Percentiles rank a stretch among this genome's conserved stretches.
Evolutionary conservation across 2,888 invertebrate genomes (phyloP).

Genomic region (Slavum lentiscoides): DNA sequence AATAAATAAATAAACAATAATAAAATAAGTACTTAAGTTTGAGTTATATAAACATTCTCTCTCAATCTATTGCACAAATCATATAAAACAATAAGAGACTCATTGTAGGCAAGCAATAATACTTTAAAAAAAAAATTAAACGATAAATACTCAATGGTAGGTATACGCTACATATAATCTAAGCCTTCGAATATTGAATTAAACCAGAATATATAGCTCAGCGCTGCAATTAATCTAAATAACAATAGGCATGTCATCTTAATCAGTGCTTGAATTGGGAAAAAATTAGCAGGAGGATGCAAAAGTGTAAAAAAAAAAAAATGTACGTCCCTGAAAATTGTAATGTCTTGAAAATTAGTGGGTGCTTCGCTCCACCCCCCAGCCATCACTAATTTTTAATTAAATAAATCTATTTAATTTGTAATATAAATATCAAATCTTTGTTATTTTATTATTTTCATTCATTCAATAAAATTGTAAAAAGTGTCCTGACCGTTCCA

Average conservation of each 20-base stretch:
- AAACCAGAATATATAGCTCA: not conserved
- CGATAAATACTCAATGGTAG: slow-evolving; percentile 46
- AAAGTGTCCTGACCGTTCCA: too few species aligned
- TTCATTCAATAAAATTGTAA: too few species aligned
- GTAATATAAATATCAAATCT: too few species aligned
- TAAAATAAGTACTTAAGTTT: slow-evolving; percentile 3
- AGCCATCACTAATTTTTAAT: too few species aligned
- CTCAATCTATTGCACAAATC: slow-evolving; percentile 12
- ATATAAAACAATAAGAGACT: slow-evolving; percentile 38
- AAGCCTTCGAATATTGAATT: slow-evolving; percentile 12
- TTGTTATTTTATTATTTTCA: too few species aligned
- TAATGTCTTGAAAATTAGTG: too few species aligned
- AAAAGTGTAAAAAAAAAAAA: too few species aligned
- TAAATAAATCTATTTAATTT: too few species aligned
- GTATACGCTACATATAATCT: slow-evolving; percentile 8
- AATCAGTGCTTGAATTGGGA: too few species aligned
- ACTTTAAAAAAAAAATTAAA: slow-evolving; percentile 29
- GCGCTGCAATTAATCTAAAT: not conserved
- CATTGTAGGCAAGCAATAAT: slow-evolving; percentile 15
- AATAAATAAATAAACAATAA: slow-evolving; percentile 11
- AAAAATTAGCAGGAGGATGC: too few species aligned
- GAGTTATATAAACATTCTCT: slow-evolving; percentile 2
- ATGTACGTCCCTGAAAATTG: too few species aligned
- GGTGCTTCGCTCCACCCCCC: too few species aligned
- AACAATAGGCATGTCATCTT: not conserved